Evolutionary conservation across 64 coral and sea anemone species (phyloP), one percentile per base, ranked within the genome.

Genomic region (Platygyra sinensis): DNA sequence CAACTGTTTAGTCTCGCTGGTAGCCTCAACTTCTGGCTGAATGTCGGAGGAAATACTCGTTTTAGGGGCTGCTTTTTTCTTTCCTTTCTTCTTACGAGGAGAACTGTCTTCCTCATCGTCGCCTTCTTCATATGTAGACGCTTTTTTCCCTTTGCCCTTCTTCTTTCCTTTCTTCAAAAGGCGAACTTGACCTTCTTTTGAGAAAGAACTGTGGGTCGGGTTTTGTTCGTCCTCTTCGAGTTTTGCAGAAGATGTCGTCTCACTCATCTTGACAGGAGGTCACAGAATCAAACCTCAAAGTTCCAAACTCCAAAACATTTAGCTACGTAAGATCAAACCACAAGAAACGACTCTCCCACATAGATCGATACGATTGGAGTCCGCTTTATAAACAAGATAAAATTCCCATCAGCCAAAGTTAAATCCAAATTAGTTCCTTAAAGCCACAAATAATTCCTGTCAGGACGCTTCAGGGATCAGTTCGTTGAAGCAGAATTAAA

Each of bases 31-130:
- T 62, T 61, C 29, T 20, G 59, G 60, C 27, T 39, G 59, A 36
- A 65, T 30, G 5, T 85, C 62, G 8, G 38, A 52, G 24, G 62
- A 10, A 71, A 50, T 63, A 52, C 38, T 71, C 14, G n/a, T 20
- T 50, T 51, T 71, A 17, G 32, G 63, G 27, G 15, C 36, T 55
- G 51, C 49, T 71, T 71, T 85, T 72, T 85, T 85, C 81, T 71
- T 85, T 25, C 81, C 81, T 72, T 85, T 85, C 81, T 71, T 85
- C 46, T 85, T 85, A 72, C 62, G 33, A 51, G 63, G 51, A n/a
- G 7, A 0, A 50, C 12, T 31, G 52, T 12, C 63, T 25, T 52
- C 81, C 27, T 71, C 63, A 8, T 51, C 59, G 28, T 71, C 71
- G 22, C 12, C 50, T 39, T 72, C 71, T n/a, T 90, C 88, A 11